These are phyloP conservation scores for Microctonus hyperodae DNA, from an alignment of 2,888 invertebrate species.

Conservation along the genomic window DNA sequence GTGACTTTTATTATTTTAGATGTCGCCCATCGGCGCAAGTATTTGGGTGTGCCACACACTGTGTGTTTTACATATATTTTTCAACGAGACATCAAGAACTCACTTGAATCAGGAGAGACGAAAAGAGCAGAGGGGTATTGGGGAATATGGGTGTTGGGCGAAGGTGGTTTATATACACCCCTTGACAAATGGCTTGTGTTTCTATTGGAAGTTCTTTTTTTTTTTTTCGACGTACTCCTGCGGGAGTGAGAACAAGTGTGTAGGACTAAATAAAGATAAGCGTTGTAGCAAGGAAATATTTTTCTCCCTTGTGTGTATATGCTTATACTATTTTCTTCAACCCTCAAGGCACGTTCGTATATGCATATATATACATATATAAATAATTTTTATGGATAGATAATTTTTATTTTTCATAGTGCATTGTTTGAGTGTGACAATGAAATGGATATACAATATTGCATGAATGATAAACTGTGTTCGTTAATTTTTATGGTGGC, in stretches of 20 bases:
- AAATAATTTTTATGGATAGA: neutral
- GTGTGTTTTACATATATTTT: conserved; percentile 60
- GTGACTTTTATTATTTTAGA: conserved; percentile 63
- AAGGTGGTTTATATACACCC: conserved; percentile 33
- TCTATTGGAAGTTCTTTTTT: conserved; percentile 61
- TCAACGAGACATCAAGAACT: conserved; percentile 17
- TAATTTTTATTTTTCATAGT: conserved; percentile 15
- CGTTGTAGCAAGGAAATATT: conserved; percentile 3
- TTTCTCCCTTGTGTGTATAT: conserved; percentile 19
- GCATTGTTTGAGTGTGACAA: conserved; percentile 8
- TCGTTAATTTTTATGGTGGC: neutral
- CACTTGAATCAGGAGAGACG: neutral
- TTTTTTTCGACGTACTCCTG: conserved; percentile 41
- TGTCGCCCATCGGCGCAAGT: conserved; percentile 54
- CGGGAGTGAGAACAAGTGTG: conserved; percentile 7
- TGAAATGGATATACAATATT: neutral
- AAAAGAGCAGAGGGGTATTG: neutral
- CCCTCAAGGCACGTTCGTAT: conserved; percentile 1
- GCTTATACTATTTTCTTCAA: conserved; percentile 12
- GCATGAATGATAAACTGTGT: neutral
- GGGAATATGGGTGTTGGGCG: neutral
- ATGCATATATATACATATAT: conserved; percentile 2
- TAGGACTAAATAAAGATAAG: conserved; percentile 32
- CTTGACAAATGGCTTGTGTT: conserved; percentile 60
- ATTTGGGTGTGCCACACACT: conserved; percentile 15